Percentiles rank a stretch among this genome's conserved stretches.
Evolutionary conservation across 2,113 vertebrate species (phyloP).

Genomic region (Muntiacus reevesi): DNA sequence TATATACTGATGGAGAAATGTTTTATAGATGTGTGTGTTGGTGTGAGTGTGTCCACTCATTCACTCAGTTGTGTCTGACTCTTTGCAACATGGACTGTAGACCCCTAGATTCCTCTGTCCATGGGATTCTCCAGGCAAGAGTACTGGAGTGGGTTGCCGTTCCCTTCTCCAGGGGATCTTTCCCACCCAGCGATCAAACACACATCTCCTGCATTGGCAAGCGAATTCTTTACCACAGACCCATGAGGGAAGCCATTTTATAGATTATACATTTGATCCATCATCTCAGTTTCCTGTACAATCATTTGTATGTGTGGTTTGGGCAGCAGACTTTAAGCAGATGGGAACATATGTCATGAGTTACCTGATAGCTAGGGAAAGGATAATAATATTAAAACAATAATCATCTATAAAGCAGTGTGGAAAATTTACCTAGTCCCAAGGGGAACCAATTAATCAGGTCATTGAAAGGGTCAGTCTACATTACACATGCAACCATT

Average conservation of each 20-base stretch:
- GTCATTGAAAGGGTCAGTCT: neutral
- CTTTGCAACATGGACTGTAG: neutral
- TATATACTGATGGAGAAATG: neutral
- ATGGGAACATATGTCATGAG: neutral
- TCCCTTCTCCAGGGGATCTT: neutral
- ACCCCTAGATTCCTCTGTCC: fast-evolving
- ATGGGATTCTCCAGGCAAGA: neutral
- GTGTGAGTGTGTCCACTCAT: neutral
- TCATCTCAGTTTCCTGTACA: neutral
- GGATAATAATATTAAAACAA: neutral
- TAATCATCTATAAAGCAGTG: neutral
- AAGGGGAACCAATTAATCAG: neutral
- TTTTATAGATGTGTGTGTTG: neutral
- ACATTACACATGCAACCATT: neutral
- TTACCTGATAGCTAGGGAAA: neutral
- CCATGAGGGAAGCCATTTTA: neutral
- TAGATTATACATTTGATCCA: neutral
- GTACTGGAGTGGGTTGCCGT: fast-evolving
- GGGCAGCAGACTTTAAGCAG: neutral
- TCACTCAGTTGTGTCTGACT: neutral
- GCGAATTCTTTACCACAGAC: fast-evolving
- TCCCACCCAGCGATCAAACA: neutral
- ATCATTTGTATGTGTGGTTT: fast-evolving
- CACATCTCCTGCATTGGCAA: neutral
- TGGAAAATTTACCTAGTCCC: neutral